phyloP scores from a whole-genome alignment of 2,113 vertebrate genomes.

The Chrysemys picta region DNA sequence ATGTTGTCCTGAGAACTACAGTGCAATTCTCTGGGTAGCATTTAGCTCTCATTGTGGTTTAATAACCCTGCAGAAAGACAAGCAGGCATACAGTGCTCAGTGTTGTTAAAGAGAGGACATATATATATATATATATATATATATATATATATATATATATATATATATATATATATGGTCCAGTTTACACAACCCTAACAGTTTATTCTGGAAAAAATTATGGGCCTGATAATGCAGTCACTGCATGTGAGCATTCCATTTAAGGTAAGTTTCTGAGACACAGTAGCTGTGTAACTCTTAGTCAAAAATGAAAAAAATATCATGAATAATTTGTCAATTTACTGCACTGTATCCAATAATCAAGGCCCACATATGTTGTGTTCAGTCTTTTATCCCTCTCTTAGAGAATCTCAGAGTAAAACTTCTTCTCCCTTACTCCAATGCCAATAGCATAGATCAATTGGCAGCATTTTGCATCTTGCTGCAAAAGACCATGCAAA shows the following conservation, averaged over 20 bases:
- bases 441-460: not conserved
- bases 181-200: not conserved
- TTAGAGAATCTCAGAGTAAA: not conserved
- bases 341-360: not conserved
- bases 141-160: not conserved
- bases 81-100: not conserved
- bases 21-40: not conserved
- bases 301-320: not conserved
- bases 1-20: not conserved
- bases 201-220: not conserved
- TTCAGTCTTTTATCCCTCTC: not conserved
- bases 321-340: not conserved
- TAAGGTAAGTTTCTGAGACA: not conserved
- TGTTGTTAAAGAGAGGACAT: not conserved
- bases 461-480: not conserved
- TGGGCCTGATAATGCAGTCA: not conserved
- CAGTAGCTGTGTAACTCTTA: not conserved
- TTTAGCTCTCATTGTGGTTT: not conserved
- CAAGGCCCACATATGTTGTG: not conserved
- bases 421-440: not conserved
- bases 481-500: not conserved
- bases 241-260: not conserved
- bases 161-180: not conserved
- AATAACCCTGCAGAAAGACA: not conserved
- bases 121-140: not conserved